phyloP scores from a whole-genome alignment of 2,797 vertebrate species.

The Premnoplex brunnescens region DNA sequence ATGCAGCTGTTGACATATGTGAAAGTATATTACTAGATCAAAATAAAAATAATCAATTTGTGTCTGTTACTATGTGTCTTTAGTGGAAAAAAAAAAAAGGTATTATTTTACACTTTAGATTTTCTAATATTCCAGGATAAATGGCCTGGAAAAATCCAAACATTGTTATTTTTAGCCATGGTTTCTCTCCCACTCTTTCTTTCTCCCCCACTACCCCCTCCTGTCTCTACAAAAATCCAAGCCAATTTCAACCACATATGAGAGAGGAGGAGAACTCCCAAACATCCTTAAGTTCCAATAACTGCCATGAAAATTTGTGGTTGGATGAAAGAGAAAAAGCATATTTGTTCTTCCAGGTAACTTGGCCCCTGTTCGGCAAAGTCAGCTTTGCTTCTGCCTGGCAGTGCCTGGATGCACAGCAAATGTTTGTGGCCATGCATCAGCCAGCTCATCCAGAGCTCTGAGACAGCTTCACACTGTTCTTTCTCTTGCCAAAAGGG shows the following conservation, averaged over 20 bases:
- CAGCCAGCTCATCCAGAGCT: background rate
- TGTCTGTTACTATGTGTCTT: background rate
- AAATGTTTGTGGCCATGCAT: fast-evolving
- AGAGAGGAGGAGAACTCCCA: background rate
- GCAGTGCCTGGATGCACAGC: fast-evolving
- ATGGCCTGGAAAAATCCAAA: constrained; percentile 17
- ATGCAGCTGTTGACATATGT: background rate
- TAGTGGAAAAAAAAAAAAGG: background rate
- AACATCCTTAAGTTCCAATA: background rate
- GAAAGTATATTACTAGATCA: background rate
- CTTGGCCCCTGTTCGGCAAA: background rate
- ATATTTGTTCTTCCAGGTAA: constrained; percentile 45
- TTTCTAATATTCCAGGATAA: constrained; percentile 21
- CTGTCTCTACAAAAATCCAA: background rate
- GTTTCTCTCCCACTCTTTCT: background rate
- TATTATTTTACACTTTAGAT: background rate
- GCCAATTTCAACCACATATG: constrained; percentile 25
- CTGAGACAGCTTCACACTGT: background rate
- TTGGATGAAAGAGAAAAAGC: background rate
- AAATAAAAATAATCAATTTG: constrained; percentile 14
- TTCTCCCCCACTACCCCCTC: background rate
- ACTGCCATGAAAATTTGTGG: constrained; percentile 1
- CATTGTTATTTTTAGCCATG: background rate
- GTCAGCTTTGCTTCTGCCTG: background rate
- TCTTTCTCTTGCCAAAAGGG: background rate